Percentiles rank a stretch among this genome's conserved stretches.
Evolutionary conservation across 2,113 vertebrate species (phyloP).

Genomic region (Antidorcas marsupialis): DNA sequence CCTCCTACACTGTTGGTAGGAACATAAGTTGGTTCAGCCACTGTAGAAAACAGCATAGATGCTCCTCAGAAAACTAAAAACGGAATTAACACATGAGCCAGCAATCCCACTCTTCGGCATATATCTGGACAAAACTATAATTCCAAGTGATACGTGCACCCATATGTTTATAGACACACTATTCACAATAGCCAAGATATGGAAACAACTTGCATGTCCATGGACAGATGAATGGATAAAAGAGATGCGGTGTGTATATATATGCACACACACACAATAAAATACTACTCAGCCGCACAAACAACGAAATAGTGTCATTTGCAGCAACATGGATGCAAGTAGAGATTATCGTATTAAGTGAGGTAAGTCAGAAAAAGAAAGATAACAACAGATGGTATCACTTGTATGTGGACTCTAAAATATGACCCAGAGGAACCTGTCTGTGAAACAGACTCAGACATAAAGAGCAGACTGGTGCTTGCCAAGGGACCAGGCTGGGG

Average conservation of each 20-base stretch:
- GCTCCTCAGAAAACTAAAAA: background rate
- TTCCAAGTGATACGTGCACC: background rate
- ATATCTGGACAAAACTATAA: background rate
- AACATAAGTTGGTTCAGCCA: background rate
- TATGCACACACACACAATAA: accelerated
- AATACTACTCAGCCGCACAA: background rate
- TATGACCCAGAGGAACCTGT: background rate
- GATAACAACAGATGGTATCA: background rate
- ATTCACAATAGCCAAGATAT: background rate
- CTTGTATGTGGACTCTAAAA: background rate
- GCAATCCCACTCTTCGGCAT: background rate
- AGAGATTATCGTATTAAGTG: background rate
- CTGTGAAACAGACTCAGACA: background rate
- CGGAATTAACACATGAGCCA: background rate
- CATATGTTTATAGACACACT: background rate
- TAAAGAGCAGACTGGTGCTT: background rate
- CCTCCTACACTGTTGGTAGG: background rate
- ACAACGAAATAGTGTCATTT: background rate
- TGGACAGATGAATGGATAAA: background rate
- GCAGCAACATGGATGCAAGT: background rate
- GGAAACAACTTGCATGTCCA: background rate
- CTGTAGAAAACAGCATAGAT: background rate
- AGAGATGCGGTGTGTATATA: accelerated
- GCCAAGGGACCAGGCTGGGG: background rate
- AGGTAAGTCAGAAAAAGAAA: background rate